Conservation (phyloP, 2,113 vertebrate species). For the Stigmatopora nigra region DNA sequence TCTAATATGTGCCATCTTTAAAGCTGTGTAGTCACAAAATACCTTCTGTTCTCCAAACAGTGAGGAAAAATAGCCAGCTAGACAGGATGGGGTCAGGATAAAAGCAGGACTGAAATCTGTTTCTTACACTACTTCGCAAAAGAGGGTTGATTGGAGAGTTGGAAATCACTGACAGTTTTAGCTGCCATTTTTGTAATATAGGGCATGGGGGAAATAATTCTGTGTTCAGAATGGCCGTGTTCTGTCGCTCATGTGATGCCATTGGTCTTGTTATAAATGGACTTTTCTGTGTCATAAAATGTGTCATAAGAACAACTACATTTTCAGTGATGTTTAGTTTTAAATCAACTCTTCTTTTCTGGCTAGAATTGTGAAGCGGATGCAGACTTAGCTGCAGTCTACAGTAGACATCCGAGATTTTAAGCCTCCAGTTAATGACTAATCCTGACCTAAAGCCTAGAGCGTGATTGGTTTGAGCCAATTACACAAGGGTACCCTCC, state of each 20-base stretch:
- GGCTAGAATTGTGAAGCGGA: slow-evolving; percentile 5
- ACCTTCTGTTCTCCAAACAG: not conserved
- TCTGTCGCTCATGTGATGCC: too few species aligned
- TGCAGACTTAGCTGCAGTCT: slow-evolving; percentile 38
- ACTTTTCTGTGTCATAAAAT: too few species aligned
- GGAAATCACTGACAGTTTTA: not conserved
- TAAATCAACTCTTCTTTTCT: slow-evolving; percentile 1
- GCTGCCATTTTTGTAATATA: not conserved
- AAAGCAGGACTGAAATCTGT: not conserved
- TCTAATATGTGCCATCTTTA: not conserved
- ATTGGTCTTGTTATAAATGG: too few species aligned
- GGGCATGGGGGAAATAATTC: not conserved
- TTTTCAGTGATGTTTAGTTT: not conserved
- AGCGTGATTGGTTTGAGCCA: slow-evolving; percentile 50
- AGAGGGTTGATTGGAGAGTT: too few species aligned
- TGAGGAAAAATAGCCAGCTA: not conserved
- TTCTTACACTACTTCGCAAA: not conserved
- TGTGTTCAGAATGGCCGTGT: too few species aligned
- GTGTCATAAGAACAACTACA: not conserved
- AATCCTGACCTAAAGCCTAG: slow-evolving; percentile 52
- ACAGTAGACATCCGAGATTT: slow-evolving; percentile 48
- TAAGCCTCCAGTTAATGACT: slow-evolving; percentile 48
- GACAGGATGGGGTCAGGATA: not conserved
- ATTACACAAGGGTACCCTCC: slow-evolving; percentile 33
- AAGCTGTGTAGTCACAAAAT: not conserved